Conservation (phyloP, 2,113 vertebrate genomes). For the Actinemys pallida region DNA sequence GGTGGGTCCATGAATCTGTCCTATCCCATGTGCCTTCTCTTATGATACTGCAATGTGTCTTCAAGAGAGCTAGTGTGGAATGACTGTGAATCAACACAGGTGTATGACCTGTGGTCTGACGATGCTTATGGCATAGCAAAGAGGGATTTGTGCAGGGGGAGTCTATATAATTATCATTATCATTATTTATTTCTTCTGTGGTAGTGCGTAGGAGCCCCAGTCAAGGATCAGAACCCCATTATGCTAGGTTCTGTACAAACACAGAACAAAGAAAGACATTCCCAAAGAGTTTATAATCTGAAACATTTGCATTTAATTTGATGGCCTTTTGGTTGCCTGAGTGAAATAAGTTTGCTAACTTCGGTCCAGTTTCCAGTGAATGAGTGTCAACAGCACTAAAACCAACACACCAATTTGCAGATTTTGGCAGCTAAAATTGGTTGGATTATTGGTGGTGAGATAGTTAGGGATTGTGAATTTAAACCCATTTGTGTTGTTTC, state of each 20-base stretch:
- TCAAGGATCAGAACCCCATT: not conserved
- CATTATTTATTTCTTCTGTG: not conserved
- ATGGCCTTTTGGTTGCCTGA: accelerated
- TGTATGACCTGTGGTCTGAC: not conserved
- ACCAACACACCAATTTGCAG: not conserved
- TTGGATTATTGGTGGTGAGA: not conserved
- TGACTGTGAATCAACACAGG: not conserved
- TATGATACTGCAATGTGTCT: not conserved
- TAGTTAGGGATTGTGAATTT: not conserved
- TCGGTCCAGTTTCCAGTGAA: not conserved
- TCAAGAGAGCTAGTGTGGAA: not conserved
- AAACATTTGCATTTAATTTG: not conserved
- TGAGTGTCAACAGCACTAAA: not conserved
- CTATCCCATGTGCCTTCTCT: not conserved
- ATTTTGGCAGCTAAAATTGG: not conserved
- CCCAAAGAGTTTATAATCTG: not conserved
- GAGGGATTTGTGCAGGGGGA: not conserved
- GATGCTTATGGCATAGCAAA: not conserved
- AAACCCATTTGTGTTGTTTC: not conserved
- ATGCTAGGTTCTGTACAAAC: not conserved
- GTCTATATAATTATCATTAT: not conserved
- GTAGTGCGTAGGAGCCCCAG: not conserved
- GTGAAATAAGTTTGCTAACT: accelerated
- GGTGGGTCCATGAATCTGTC: slow-evolving; percentile 48
- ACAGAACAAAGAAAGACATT: not conserved